Base-by-base conservation (phyloP, 1,140 invertebrate species). In the Lethocerus indicus region DNA sequence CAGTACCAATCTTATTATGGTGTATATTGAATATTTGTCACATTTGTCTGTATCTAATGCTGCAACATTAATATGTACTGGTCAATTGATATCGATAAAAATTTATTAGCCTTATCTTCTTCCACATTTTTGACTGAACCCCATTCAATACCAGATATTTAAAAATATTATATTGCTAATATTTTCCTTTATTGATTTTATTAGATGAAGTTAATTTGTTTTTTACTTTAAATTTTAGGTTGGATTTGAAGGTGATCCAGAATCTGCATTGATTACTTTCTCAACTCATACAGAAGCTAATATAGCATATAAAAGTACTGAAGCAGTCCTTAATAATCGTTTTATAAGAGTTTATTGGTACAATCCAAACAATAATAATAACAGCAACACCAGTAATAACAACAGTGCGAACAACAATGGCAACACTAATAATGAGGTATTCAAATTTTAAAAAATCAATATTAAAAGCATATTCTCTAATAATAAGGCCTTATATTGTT, bases 241-340 rank as follows among this genome's bases (percentile, higher is more conserved):
- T 29, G 78, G 76, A 53, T 91, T 79, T 67, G 86, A 90, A 46
- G 85, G 82, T 9, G 89, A 95, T 65, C 85, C 87, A 0, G 89
- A 95, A 63, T 86, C 83, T 3, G 92, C 93, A 1, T 71, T 97
- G 6, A 80, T 98, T 6, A 91, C 90, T 0, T 97, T 93, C 65
- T 81, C 85, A 16, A 76, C 73, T 54, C 86, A 88, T 56, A 73
- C 76, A 0, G 89, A 96, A 63, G 94, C 94, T 0, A 84, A 87
- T 60, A 78, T 83, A 3, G 93, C 93, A 0, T 94, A 94, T 67
- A 76, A 87, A 50, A 91, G 87, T 60, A 89, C 90, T 0, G 91
- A 96, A 63, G 91, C 94, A 14, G 89, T 97, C 2, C 74, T 97
- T 12, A 96, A 96, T 64, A 98, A 97, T 65, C 71, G 93, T 49